Evolutionary conservation across 2,888 invertebrate genomes (phyloP), one percentile per base, ranked within the genome.

Genomic region (Parnassius mnemosyne): DNA sequence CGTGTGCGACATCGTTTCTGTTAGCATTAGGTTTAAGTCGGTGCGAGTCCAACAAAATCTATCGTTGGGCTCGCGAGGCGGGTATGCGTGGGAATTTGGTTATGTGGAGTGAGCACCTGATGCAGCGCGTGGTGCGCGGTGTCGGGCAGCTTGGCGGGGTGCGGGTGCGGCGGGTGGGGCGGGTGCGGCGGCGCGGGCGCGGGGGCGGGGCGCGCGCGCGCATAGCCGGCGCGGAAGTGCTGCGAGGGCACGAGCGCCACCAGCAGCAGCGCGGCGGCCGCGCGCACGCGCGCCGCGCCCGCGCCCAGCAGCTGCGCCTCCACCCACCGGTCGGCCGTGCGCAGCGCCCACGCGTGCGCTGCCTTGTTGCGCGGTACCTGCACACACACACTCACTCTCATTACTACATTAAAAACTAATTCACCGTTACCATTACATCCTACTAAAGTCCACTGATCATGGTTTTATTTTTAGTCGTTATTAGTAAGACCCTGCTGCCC

Each of bases 171-270:
- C 53, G 53, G 52, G 73, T 51, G n/a, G n/a, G n/a, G 70, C 88
- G 85, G 73, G 87, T 85, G 88, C 86, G 91, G 20, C 20, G 66
- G 73, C 52, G 70, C 88, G 85, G 73, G 87, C 85, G 88, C 86
- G 91, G 66, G 69, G 46, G 34, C 34, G 89, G 91, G 66, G 69
- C 47, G 89, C 86, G 52, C 68, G 67, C 96, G 97, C 54, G 97
- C 92, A 87, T 96, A 98, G 47, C 96, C 96, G 72, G 97, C 96
- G 63, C 98, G 93, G 91, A 98, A 98, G 78, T 96, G 96, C 67
- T 95, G 95, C 76, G 96, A 97, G 1, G 98, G 98, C 64, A 98
- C 97, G 69, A 98, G 88, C 9, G 97, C 96, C 34, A 98, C 97
- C 67, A 98, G 91, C 63, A 98, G 93, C 78, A 96, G 95, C 43